phyloP scores from a whole-genome alignment of 2,113 vertebrate genomes.

The Brachypteracias leptosomus region DNA sequence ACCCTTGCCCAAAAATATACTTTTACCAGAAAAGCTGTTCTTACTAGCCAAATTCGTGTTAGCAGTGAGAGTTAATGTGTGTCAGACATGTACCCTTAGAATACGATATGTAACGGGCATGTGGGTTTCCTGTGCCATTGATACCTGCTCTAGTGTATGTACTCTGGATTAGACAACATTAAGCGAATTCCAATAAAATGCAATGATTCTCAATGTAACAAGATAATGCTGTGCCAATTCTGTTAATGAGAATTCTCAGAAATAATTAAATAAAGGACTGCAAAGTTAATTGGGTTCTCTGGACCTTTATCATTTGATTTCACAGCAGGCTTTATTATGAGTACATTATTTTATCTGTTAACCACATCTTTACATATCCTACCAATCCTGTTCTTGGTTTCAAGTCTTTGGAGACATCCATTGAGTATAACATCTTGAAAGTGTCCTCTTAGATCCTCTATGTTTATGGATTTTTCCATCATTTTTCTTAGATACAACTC shows the following conservation, averaged over 20 bases:
- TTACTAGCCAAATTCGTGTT: neutral
- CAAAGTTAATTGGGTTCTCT: neutral
- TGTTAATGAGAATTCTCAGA: neutral
- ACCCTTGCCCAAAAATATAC: neutral
- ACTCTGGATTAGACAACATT: neutral
- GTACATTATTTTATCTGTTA: neutral
- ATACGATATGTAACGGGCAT: neutral
- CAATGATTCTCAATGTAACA: neutral
- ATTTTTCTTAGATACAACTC: too few relatives aligned
- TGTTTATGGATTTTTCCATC: neutral
- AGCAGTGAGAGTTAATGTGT: neutral
- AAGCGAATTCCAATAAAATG: neutral
- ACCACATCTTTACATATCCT: neutral
- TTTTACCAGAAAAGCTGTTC: neutral
- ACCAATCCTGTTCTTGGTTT: neutral
- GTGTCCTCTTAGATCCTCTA: neutral
- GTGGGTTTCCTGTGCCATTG: neutral
- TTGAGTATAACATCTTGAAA: neutral
- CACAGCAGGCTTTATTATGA: neutral
- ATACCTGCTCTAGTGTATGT: neutral
- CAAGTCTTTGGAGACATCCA: neutral
- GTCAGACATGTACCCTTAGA: neutral
- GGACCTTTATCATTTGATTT: neutral
- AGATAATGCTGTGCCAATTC: neutral
- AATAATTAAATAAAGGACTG: neutral